These are phyloP conservation scores for Malurus cyaneus DNA, from an alignment of 2,113 vertebrate genomes.

Conservation along the genomic window DNA sequence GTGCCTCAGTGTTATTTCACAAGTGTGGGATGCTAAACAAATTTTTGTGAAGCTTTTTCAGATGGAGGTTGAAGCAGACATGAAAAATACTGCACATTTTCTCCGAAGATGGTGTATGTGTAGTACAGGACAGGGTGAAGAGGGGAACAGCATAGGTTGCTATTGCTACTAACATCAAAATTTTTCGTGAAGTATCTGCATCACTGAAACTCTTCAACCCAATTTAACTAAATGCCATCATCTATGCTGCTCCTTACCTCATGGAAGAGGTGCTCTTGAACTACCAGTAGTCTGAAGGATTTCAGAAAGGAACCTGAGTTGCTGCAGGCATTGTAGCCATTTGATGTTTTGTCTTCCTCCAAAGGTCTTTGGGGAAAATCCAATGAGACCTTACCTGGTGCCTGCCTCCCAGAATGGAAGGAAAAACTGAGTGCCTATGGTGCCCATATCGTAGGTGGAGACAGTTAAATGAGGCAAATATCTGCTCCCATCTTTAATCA, in stretches of 20 bases:
- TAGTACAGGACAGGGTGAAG: background rate
- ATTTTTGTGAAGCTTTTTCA: background rate
- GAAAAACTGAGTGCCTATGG: background rate
- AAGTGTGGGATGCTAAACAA: background rate
- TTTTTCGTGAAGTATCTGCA: background rate
- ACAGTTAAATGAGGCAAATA: background rate
- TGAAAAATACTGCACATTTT: background rate
- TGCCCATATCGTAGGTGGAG: rapidly evolving
- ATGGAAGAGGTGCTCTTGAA: background rate
- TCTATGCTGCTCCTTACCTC: background rate
- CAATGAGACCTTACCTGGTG: background rate
- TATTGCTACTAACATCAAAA: constrained; percentile 1
- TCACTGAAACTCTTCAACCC: background rate
- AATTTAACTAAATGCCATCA: background rate
- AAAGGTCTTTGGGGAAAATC: background rate
- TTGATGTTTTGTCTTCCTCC: background rate
- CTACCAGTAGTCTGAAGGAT: background rate
- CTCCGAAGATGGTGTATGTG: background rate
- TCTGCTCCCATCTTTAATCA: background rate
- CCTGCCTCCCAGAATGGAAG: background rate
- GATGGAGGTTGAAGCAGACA: background rate
- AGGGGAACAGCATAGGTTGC: background rate
- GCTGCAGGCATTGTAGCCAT: background rate
- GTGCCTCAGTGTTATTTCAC: background rate
- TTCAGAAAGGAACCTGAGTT: background rate